Conservation (phyloP, 1,140 invertebrate species). For the Drosophila paulistorum region DNA sequence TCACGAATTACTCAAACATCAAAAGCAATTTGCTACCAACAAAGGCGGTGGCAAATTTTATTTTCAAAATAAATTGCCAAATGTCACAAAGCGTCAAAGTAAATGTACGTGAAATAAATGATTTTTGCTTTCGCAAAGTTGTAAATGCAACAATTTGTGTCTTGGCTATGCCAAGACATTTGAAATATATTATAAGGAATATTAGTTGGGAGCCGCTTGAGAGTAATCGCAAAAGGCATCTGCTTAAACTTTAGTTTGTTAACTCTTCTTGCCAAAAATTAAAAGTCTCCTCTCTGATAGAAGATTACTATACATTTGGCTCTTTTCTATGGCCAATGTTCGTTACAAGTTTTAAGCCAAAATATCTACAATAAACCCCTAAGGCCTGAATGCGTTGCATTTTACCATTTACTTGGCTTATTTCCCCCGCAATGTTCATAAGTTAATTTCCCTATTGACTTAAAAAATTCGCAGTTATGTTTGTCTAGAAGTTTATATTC, state of each 20-base stretch:
- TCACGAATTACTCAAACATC: constrained; percentile 74
- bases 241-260: too few species aligned
- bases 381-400: constrained; percentile 41
- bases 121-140: not conserved
- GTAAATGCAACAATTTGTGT: constrained; percentile 16
- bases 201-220: too few species aligned
- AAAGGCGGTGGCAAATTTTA: constrained; percentile 35
- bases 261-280: too few species aligned
- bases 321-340: too few species aligned
- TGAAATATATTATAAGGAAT: too few species aligned
- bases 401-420: constrained; percentile 13
- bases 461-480: constrained; percentile 31
- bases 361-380: constrained; percentile 14
- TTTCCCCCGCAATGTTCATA: constrained; percentile 18
- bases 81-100: constrained; percentile 51
- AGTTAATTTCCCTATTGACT: constrained; percentile 35
- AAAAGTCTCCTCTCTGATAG: too few species aligned
- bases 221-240: too few species aligned
- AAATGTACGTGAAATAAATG: constrained; percentile 9
- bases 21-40: constrained; percentile 63
- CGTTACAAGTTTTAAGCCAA: too few species aligned
- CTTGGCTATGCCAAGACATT: too few species aligned
- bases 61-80: constrained; percentile 68
- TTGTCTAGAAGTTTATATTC: constrained; percentile 20
- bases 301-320: too few species aligned